Percentiles rank a stretch among this genome's conserved stretches.
These are phyloP conservation scores for Axea sp. DNA, from an alignment of 2,888 invertebrate species.

Conservation along the genomic window DNA sequence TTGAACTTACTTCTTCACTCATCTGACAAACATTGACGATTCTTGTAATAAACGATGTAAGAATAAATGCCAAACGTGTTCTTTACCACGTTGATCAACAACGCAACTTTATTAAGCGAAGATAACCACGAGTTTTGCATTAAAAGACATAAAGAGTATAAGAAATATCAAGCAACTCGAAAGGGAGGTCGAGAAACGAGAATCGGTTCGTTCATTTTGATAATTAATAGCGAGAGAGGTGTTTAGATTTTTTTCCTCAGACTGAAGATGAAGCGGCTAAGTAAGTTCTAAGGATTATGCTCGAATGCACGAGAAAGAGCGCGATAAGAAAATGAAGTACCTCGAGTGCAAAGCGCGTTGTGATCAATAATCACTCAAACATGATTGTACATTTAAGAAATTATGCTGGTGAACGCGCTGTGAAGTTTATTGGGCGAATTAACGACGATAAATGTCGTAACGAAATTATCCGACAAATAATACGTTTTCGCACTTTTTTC, in stretches of 20 bases:
- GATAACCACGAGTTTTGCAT: no score
- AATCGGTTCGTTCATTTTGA: slow-evolving; percentile 35
- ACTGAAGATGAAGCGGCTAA: slow-evolving; percentile 10
- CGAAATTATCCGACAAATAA: slow-evolving; percentile 3
- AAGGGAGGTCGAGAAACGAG: slow-evolving; percentile 17
- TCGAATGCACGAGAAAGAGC: slow-evolving; percentile 22
- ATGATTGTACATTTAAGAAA: slow-evolving; percentile 22
- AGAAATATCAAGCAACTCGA: slow-evolving; percentile 8
- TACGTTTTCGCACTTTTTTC: not conserved
- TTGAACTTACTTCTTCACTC: no score
- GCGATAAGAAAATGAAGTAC: slow-evolving; percentile 40
- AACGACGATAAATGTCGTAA: slow-evolving; percentile 19
- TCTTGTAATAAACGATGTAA: no score
- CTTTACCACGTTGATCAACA: no score
- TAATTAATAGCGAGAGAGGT: slow-evolving; percentile 35
- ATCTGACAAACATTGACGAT: no score
- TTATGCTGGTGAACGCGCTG: not conserved
- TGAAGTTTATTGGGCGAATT: slow-evolving; percentile 14
- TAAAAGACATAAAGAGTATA: slow-evolving; percentile 18
- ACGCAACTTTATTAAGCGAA: no score
- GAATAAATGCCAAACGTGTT: no score
- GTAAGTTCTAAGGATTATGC: slow-evolving; percentile 38
- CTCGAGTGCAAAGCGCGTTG: slow-evolving; percentile 16
- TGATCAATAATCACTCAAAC: slow-evolving; percentile 43
- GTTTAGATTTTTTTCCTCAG: slow-evolving; percentile 33